Base-by-base conservation (phyloP, 2,797 vertebrate species). In the Siniperca obscura region DNA sequence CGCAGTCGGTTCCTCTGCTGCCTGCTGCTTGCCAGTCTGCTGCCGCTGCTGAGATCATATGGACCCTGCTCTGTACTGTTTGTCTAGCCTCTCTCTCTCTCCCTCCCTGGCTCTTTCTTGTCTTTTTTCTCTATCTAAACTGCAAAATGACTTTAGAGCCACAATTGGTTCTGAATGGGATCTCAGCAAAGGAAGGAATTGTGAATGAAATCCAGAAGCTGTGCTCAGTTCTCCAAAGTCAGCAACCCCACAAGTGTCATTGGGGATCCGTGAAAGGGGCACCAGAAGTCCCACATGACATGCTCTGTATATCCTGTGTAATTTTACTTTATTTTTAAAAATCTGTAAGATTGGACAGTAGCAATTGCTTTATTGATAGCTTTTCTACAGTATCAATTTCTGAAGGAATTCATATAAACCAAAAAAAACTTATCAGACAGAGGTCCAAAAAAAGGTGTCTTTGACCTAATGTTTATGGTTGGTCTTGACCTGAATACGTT, bases 1-100 rank as follows among this genome's bases (percentile, higher is more conserved):
- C 91, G 90, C 93, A 87, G 87, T 91, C 75, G 85, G 90, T 87
- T 93, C 87, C 91, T 85, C 46, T 62, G 88, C 88, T 83, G 84
- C 91, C 85, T 88, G 90, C 89, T 89, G 90, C 85, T 87, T 52
- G 76, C 70, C 89, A 82, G 87, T 80, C 86, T 90, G 87, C 84
- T 86, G 84, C 84, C 82, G 80, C 80, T 82, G 87, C 81, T 88
- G 48, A 52, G 76, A 89, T 91, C 89, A 86, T 86, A 88, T 76
- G 90, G 88, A 88, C 69, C 67, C 77, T 85, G 88, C 76, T 86
- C 87, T 27, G 86, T 86, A 75, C 60, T 67, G 84, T 86, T 82
- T 75, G 80, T 87, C 81, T 46, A 13, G 59, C 53, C 75, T 52
- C 68, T 4, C 0, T 59, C 60, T 59, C 60, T 8, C 65, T 40